Evolutionary conservation across 1,140 invertebrate species (phyloP).

Genomic region (Dreissena rostriformis): DNA sequence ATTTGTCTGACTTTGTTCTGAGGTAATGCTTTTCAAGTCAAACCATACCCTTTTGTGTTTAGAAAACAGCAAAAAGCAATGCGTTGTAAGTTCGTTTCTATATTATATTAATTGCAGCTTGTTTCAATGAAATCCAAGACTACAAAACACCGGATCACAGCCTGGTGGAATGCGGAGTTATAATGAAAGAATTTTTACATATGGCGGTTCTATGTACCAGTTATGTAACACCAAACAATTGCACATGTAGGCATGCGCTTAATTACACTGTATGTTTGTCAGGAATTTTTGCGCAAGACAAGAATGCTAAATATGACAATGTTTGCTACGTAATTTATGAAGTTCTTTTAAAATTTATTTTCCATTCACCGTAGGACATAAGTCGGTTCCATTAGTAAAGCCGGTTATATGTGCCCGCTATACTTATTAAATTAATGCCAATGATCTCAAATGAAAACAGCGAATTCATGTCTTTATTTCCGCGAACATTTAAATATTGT

Average conservation of each 20-base stretch:
- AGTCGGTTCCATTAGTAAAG: conserved; percentile 34
- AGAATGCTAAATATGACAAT: conserved; percentile 45
- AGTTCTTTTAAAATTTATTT: conserved; percentile 35
- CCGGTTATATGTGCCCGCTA: neutral
- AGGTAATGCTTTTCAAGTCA: neutral
- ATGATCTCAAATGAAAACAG: neutral
- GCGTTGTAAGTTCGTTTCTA: neutral
- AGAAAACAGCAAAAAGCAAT: neutral
- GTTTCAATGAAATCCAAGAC: conserved; percentile 42
- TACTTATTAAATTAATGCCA: neutral
- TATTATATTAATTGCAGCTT: conserved; percentile 25
- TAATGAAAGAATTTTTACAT: conserved; percentile 32
- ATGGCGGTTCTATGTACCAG: conserved; percentile 17
- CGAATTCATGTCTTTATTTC: no score
- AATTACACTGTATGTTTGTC: conserved; percentile 45
- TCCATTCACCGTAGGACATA: conserved; percentile 29
- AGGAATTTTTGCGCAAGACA: conserved; percentile 11
- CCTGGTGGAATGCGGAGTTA: conserved; percentile 28
- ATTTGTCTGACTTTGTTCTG: neutral
- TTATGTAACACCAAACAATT: conserved; percentile 44
- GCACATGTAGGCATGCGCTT: conserved; percentile 41
- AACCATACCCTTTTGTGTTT: neutral
- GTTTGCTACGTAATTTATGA: conserved; percentile 34
- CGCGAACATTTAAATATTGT: no score
- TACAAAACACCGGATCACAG: conserved; percentile 21